Base-by-base conservation (phyloP, 2,888 invertebrate genomes). In the Mactromeris polynyma region DNA sequence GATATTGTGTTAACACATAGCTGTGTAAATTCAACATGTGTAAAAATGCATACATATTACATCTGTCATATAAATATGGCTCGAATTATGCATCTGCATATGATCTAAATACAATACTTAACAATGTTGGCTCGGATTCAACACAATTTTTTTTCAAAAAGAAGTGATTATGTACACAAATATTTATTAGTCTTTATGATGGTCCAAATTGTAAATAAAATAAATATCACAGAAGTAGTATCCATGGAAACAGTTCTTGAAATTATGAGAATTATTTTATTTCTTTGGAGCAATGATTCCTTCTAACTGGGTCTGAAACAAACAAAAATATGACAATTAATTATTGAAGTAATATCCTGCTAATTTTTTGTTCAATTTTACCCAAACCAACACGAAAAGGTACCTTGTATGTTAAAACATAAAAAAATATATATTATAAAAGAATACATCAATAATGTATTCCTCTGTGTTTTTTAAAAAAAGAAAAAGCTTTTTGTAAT, bases 211-310 rank as follows among this genome's bases (percentile, higher is more conserved):
- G 38, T 58, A 80, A 81, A 81, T 33, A 69, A 83, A 9, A 36
- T 54, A 78, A 77, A 51, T 89, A 90, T 92, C 90, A 92, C 92
- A 92, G 92, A 84, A 42, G 58, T 78, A 46, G 54, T 21, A 78
- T 19, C 58, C 80, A 73, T 73, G 73, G 33, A 40, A 19, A 83
- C 80, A 78, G 77, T 81, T 36, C 17, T 79, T 88, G 36, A 58
- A 46, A 40, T 73, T 73, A 31, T 19, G 7, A 40, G 6, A 19
- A 14, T 26, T 7, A 31, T 0, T 69, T 92, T 95, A 98, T 97
- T 99, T 99, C 97, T 98, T 99, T 42, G 99, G 98, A 86, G 99
- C 98, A 94, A 99, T 98, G 94, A 99, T 99, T 93, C 99, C 99
- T 97, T 99, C 99, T 93, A 99, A 97, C 97, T 99, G 99, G 79